A percentile compares a stretch with the other conserved stretches of the same genome.
These are phyloP conservation scores for Halcyon badia DNA, from an alignment of 2,797 vertebrate species.

Conservation along the genomic window DNA sequence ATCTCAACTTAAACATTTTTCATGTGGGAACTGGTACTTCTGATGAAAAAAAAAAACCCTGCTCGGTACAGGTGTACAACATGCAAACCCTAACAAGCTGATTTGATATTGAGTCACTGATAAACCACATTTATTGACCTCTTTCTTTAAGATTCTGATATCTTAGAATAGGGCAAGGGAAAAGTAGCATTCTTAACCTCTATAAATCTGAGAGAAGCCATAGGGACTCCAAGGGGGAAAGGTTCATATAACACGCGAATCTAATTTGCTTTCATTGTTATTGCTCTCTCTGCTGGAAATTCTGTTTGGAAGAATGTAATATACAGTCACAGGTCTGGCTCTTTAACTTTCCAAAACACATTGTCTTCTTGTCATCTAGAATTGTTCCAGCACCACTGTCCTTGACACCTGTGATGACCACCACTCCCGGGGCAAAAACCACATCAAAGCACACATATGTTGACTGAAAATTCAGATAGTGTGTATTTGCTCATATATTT, in stretches of 20 bases:
- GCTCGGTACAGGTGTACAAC: background rate
- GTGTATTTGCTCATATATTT: background rate
- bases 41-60: background rate
- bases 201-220: background rate
- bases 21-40: background rate
- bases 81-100: fast-evolving
- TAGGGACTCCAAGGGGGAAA: background rate
- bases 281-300: background rate
- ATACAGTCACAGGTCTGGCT: background rate
- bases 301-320: background rate
- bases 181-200: background rate
- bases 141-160: background rate
- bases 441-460: fast-evolving
- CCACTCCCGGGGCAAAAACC: background rate
- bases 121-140: background rate
- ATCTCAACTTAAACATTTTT: background rate
- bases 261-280: background rate
- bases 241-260: fast-evolving
- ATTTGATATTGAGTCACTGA: background rate
- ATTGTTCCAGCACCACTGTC: background rate
- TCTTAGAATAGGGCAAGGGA: background rate
- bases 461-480: background rate
- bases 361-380: background rate
- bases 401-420: background rate
- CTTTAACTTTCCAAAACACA: background rate